Evolutionary conservation across 1,140 invertebrate species (phyloP), one percentile per base, ranked within the genome.

Genomic region (Drosophila pectinifera): DNA sequence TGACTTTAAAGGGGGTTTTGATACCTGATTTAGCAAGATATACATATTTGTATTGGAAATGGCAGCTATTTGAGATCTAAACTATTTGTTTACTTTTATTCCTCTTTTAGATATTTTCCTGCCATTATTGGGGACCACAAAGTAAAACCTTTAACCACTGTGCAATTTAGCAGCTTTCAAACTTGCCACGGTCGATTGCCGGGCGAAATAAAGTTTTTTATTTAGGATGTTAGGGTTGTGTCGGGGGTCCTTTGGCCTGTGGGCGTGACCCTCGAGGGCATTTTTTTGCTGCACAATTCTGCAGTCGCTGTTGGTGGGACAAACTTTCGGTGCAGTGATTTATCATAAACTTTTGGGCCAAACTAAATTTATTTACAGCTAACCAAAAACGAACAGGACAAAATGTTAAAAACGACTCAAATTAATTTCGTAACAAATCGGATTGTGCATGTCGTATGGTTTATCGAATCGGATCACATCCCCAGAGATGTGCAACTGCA

Each of bases 251-350:
- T 7, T 6, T 20, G 55, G 7, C 45, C 38, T 14, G 28, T 59
- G 69, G 67, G 69, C 45, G 54, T 59, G 68, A 38, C 46, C 55
- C 69, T 80, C 53, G 20, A 42, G 76, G 56, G 62, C 22, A 43
- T 34, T 74, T 49, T 24, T 53, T 22, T 38, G 43, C 51, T 49
- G 63, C 63, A 59, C 39, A 48, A 64, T 67, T 67, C 22, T 22
- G 59, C 64, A 42, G 49, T 56, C 63, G 68, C 67, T 54, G 65
- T 45, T 53, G 34, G 41, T 38, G 39, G 46, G n/a, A 24, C 49
- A 43, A 73, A 80, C 69, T 73, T 73, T 80, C 54, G 56, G 68
- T 79, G 70, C 77, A 80, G 58, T 74, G 72, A 80, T 80, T 80
- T 80, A 74, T 80, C 53, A 74, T 58, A 80, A 80, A 65, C 28